These are phyloP conservation scores for Lepilemur septentrionalis DNA, from an alignment of 2,797 vertebrate species.

Conservation along the genomic window DNA sequence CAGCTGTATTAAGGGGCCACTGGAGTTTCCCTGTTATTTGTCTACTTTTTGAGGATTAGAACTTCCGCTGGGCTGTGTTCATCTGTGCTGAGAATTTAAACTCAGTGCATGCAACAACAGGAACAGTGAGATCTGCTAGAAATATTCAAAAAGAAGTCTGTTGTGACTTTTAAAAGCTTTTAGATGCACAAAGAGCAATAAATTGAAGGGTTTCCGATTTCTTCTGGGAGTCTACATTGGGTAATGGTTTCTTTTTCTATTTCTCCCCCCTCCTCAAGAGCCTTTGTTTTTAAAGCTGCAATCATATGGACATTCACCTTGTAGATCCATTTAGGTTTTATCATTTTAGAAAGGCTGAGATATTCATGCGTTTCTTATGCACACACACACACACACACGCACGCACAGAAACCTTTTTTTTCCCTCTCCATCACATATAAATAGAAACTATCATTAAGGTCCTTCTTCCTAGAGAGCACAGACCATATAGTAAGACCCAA, in stretches of 20 bases:
- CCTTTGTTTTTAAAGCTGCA: constrained; percentile 57
- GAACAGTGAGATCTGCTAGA: constrained; percentile 52
- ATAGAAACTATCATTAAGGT: neutral
- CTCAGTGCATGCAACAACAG: constrained; percentile 51
- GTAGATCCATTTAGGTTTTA: neutral
- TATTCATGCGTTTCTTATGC: neutral
- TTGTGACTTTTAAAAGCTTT: constrained; percentile 67
- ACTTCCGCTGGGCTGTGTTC: constrained; percentile 75
- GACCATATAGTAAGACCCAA: neutral
- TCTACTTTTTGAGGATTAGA: constrained; percentile 61
- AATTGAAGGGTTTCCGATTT: constrained; percentile 70
- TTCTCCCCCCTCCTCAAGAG: neutral
- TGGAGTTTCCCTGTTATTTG: constrained; percentile 79
- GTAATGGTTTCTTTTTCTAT: constrained; percentile 11
- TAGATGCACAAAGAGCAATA: constrained; percentile 57
- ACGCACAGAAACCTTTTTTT: neutral
- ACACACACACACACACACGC: too few relatives aligned
- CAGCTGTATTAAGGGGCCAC: constrained; percentile 63
- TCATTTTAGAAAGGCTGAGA: neutral
- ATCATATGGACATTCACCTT: neutral
- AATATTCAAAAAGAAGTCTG: constrained; percentile 57
- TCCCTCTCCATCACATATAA: neutral
- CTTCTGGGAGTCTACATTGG: constrained; percentile 47
- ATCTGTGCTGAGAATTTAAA: constrained; percentile 78
- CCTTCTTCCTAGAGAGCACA: neutral